Percentiles rank a stretch among this genome's conserved stretches.
These are phyloP conservation scores for Dione juno DNA, from an alignment of 2,888 invertebrate species.

Conservation along the genomic window DNA sequence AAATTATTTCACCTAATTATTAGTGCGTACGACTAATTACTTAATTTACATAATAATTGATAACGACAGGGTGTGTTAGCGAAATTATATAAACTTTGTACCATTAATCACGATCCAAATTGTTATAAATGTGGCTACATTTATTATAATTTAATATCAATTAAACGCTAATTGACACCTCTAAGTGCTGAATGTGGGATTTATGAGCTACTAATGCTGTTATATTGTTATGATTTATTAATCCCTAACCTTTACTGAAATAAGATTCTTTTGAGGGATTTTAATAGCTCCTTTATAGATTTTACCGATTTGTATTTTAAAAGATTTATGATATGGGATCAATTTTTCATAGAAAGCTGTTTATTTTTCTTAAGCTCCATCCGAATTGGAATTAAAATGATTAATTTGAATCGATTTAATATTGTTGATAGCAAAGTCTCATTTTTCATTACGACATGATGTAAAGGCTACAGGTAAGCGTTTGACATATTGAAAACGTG, in stretches of 20 bases:
- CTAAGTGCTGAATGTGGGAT: neutral
- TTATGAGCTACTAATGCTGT: neutral
- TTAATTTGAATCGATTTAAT: neutral
- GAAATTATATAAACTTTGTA: neutral
- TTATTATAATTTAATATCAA: neutral
- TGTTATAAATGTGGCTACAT: neutral
- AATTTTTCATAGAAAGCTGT: neutral
- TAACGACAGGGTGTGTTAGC: neutral
- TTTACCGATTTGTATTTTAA: neutral
- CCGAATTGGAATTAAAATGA: too few relatives aligned
- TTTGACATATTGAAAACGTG: constrained; percentile 2
- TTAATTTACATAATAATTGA: neutral
- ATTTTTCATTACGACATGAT: neutral
- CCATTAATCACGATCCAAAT: neutral
- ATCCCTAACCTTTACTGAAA: neutral
- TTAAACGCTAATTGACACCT: neutral
- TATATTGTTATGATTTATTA: neutral
- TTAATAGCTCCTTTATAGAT: too few relatives aligned
- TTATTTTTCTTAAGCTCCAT: too few relatives aligned
- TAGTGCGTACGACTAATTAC: constrained; percentile 1
- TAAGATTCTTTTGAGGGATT: neutral
- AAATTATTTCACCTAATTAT: neutral
- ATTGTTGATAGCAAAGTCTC: neutral
- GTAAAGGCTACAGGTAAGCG: neutral
- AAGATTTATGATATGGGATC: neutral